Base-by-base conservation (phyloP, 30 jellyfish, hydroid and myxozoan genomes). In the Chrysaora quinquecirrha region DNA sequence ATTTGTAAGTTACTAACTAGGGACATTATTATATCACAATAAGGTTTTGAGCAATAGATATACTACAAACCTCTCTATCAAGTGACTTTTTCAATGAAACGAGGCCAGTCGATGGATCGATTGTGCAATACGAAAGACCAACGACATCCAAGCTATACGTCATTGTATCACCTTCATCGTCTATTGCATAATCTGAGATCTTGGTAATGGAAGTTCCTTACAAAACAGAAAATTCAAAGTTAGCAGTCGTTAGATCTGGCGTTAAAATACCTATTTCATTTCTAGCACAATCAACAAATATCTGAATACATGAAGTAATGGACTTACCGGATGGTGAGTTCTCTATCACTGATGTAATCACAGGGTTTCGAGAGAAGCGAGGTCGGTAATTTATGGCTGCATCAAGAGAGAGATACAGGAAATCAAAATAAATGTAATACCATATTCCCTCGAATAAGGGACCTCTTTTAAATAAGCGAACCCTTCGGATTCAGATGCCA, bases 31-130 rank as follows among this genome's bases (percentile, higher is more conserved):
- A n/a, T n/a, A n/a, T n/a, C n/a, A n/a, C n/a, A n/a, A n/a, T n/a
- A n/a, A n/a, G n/a, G n/a, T n/a, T n/a, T n/a, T n/a, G n/a, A n/a
- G n/a, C n/a, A n/a, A n/a, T n/a, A n/a, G n/a, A n/a, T n/a, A n/a
- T n/a, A n/a, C n/a, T n/a, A n/a, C n/a, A 1, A 23, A 84, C 95
- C 83, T 84, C 95, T 49, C 95, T 73, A 48, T 84, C 95, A 64
- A 84, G 48, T 16, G 78, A 22, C 46, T 62, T 28, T 24, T 76
- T 38, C 19, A 73, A 35, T 1, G 95, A 66, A 23, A 84, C 30
- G 23, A 70, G 80, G 18, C 95, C 95, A 28, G 73, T 72, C 32
- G 21, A 1, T n/a, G 87, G 49, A 48, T 73, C 88, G 19, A 84
- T 63, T 33, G 70, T 64, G 70, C 88, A 84, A 28, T 52, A 56